Conservation (phyloP, 2,888 invertebrate species). For the Callyntrura guangdongensis region DNA sequence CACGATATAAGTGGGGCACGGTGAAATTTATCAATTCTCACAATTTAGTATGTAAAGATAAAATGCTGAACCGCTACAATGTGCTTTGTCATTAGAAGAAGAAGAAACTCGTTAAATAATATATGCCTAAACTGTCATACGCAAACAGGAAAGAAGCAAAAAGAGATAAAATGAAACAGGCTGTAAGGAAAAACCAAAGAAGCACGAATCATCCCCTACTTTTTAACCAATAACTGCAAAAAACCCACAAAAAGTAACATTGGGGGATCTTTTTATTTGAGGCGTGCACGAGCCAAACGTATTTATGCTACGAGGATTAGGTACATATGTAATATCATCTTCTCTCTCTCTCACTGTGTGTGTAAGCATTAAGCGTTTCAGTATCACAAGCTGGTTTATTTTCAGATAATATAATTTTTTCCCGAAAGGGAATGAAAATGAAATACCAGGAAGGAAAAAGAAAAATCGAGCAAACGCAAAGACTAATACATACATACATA, state of each 20-base stretch:
- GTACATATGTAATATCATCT: neutral
- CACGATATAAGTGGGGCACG: no score
- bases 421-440: conserved; percentile 17
- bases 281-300: conserved; percentile 38
- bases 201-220: neutral
- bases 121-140: no score
- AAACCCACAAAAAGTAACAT: conserved; percentile 28
- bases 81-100: no score
- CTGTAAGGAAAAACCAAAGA: neutral
- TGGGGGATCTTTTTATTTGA: conserved; percentile 5
- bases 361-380: neutral
- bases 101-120: no score
- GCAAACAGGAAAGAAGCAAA: no score
- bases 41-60: no score
- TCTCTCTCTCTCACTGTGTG: neutral
- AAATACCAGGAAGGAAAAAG: conserved; percentile 35
- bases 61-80: no score
- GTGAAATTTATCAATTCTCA: no score
- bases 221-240: neutral
- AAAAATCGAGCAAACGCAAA: neutral
- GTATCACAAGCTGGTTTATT: neutral
- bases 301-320: neutral
- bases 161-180: no score
- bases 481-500: neutral
- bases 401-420: neutral